A percentile compares a stretch with the other conserved stretches of the same genome.
Conservation (phyloP, 2,888 invertebrate species). For the Camptogramma bilineatum region DNA sequence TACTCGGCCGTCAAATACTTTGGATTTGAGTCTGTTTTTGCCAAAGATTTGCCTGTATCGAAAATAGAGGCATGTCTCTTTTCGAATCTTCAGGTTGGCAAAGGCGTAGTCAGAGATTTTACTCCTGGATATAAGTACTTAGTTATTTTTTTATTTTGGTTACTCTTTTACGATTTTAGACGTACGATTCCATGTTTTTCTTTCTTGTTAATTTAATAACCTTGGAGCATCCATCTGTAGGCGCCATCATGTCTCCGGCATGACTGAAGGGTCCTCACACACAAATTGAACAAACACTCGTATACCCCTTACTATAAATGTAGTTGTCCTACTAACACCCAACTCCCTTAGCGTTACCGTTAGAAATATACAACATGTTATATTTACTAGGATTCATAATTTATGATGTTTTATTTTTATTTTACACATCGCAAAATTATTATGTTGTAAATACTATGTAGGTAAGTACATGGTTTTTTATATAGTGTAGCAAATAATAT, state of each 20-base stretch:
- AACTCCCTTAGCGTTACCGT: background rate
- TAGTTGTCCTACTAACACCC: slow-evolving; percentile 32
- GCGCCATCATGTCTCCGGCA: slow-evolving; percentile 68
- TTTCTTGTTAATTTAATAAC: slow-evolving; percentile 3
- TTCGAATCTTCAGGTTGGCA: background rate
- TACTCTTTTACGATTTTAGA: background rate
- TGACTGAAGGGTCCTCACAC: slow-evolving; percentile 57
- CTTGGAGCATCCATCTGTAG: slow-evolving; percentile 34
- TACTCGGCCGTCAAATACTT: background rate
- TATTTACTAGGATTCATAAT: too few relatives aligned
- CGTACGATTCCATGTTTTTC: background rate
- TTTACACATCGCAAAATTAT: too few relatives aligned
- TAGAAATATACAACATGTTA: slow-evolving; percentile 2
- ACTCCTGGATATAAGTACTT: too few relatives aligned
- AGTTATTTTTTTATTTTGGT: background rate
- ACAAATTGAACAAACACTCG: slow-evolving; percentile 70
- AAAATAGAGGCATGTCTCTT: background rate
- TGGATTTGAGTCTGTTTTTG: background rate
- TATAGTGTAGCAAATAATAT: too few relatives aligned
- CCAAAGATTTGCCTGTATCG: background rate
- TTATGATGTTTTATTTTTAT: too few relatives aligned
- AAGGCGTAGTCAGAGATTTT: too few relatives aligned
- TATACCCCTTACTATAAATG: slow-evolving; percentile 31
- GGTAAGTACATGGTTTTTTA: too few relatives aligned
- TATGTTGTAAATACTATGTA: too few relatives aligned